Conservation (phyloP, 37 sponge, comb jelly and placozoan genomes). For the Cladorhizidae sp. region DNA sequence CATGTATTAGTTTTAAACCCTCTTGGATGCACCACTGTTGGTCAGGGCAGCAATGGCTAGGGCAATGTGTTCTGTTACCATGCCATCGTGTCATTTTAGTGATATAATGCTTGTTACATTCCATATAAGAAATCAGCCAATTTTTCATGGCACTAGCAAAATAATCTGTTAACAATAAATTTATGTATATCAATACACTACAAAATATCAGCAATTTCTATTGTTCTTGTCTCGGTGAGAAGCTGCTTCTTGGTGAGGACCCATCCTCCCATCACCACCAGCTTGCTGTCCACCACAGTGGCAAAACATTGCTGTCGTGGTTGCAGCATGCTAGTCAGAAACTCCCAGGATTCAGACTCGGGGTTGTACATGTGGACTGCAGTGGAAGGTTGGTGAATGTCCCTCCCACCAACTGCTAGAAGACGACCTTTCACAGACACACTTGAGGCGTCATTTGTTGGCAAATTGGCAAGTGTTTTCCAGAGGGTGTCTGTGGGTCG, state of each 20-base stretch:
- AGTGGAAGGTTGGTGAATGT: background rate
- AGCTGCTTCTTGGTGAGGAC: slow-evolving; percentile 1
- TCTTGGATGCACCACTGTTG: too few species aligned
- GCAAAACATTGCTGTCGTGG: background rate
- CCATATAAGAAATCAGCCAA: too few species aligned
- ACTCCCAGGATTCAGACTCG: slow-evolving; percentile 5
- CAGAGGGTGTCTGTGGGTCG: background rate
- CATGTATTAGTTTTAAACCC: too few species aligned
- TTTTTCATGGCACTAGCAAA: too few species aligned
- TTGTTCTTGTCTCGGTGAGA: background rate
- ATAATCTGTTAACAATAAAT: too few species aligned
- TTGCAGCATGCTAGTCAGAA: background rate
- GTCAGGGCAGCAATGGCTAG: too few species aligned
- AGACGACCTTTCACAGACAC: slow-evolving; percentile 6
- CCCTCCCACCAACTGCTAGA: slow-evolving; percentile 10
- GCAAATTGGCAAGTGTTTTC: background rate
- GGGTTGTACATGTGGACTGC: slow-evolving; percentile 11
- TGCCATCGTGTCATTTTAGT: too few species aligned
- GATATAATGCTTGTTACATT: too few species aligned
- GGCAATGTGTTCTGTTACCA: too few species aligned
- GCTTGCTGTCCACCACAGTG: background rate
- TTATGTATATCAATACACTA: too few species aligned
- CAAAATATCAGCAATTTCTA: background rate
- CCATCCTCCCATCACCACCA: slow-evolving; percentile 13
- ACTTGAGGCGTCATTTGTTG: background rate